phyloP scores from a whole-genome alignment of 1,140 invertebrate genomes.

The Hyles euphorbiae region DNA sequence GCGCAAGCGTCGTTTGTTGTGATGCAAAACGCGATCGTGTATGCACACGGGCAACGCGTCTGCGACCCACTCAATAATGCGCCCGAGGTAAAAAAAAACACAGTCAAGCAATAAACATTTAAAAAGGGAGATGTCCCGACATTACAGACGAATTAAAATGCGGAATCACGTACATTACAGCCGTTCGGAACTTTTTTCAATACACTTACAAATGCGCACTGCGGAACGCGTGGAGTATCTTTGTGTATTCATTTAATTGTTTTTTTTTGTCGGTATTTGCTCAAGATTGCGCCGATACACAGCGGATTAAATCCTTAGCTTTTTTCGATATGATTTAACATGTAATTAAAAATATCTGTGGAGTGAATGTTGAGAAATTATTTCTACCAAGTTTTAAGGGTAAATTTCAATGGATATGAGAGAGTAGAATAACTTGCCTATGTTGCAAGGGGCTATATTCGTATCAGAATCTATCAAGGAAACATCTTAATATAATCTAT shows the following conservation, averaged over 20 bases:
- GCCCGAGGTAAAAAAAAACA: conserved; percentile 31
- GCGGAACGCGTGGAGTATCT: conserved; percentile 31
- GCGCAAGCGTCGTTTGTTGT: background rate
- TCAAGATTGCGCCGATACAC: too few relatives aligned
- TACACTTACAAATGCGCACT: conserved; percentile 51
- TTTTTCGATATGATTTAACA: too few relatives aligned
- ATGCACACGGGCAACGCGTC: conserved; percentile 22
- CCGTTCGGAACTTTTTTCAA: conserved; percentile 46
- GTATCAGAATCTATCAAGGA: too few relatives aligned
- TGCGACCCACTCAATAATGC: conserved; percentile 30
- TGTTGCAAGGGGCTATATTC: too few relatives aligned
- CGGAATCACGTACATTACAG: conserved; percentile 63
- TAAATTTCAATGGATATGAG: too few relatives aligned
- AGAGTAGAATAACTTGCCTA: too few relatives aligned
- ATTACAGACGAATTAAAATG: conserved; percentile 61
- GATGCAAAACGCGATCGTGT: conserved; percentile 25
- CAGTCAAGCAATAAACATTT: conserved; percentile 46
- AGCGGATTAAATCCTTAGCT: too few relatives aligned
- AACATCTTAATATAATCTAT: too few relatives aligned
- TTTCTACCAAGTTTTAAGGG: too few relatives aligned
- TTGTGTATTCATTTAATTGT: background rate
- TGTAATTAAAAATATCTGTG: too few relatives aligned
- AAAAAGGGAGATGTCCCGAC: conserved; percentile 46
- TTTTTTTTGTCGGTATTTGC: too few relatives aligned
- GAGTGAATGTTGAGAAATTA: too few relatives aligned